A percentile compares a stretch with the other conserved stretches of the same genome.
Conservation (phyloP, 2,797 vertebrate species). For the Xiphorhynchus erythropygius region DNA sequence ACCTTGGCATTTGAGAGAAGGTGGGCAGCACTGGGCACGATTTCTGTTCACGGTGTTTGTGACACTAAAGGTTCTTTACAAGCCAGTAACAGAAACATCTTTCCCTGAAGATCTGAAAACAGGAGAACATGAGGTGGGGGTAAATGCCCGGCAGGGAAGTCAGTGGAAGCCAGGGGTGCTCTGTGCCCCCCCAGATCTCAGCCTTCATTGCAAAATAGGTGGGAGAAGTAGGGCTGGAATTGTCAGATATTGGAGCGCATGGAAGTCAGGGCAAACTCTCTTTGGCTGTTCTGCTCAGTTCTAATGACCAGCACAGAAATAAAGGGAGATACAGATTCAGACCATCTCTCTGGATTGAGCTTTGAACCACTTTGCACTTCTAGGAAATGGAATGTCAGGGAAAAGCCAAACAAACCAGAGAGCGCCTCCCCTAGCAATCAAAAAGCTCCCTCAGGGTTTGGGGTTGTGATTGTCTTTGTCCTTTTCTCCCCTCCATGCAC, state of each 20-base stretch:
- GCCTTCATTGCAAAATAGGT: not conserved
- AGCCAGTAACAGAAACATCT: not conserved
- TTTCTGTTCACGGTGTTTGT: not conserved
- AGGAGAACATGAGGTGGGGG: not conserved
- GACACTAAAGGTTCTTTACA: not conserved
- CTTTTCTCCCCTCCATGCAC: not conserved
- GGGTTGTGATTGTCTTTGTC: not conserved
- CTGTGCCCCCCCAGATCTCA: not conserved
- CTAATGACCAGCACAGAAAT: not conserved
- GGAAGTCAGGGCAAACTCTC: not conserved
- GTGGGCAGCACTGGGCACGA: not conserved
- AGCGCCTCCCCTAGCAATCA: not conserved
- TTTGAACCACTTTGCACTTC: not conserved
- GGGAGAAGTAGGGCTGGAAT: not conserved
- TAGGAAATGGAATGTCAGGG: not conserved
- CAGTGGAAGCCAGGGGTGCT: not conserved
- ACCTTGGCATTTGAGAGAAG: not conserved
- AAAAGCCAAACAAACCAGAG: constrained; percentile 1
- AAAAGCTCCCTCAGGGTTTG: constrained; percentile 14
- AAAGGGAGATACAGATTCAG: not conserved
- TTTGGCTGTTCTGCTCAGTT: not conserved
- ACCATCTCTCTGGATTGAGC: not conserved
- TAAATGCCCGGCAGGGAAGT: not conserved
- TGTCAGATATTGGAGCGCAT: not conserved
- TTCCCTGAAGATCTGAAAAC: not conserved